A percentile compares a stretch with the other conserved stretches of the same genome.
Conservation (phyloP, 2,113 vertebrate genomes). For the Heloderma charlesbogerti region DNA sequence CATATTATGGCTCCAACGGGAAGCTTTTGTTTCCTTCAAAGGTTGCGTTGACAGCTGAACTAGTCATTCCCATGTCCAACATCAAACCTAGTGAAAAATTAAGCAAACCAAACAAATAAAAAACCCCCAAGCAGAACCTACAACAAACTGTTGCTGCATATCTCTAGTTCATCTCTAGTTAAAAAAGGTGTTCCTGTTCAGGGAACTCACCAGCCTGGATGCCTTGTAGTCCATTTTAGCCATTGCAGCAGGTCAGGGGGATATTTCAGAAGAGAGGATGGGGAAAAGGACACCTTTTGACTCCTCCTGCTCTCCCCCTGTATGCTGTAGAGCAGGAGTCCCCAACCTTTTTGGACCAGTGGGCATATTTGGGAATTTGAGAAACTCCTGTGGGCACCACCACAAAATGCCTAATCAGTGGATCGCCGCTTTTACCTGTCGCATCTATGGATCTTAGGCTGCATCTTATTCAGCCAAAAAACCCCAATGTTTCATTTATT, state of each 20-base stretch:
- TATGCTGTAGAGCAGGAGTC: too few relatives aligned
- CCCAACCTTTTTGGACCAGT: too few relatives aligned
- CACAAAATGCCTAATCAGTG: too few relatives aligned
- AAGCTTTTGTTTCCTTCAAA: constrained; percentile 4
- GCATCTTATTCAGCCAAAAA: too few relatives aligned
- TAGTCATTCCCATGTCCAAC: not conserved
- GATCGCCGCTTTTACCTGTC: too few relatives aligned
- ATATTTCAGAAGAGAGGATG: not conserved
- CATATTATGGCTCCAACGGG: not conserved
- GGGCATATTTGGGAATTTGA: too few relatives aligned
- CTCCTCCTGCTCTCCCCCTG: not conserved
- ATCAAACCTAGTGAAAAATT: not conserved
- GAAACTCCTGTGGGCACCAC: too few relatives aligned
- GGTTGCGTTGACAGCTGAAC: not conserved
- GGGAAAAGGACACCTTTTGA: not conserved
- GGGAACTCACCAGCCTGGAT: not conserved
- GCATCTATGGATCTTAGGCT: too few relatives aligned
- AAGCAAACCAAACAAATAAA: not conserved
- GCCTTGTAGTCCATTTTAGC: not conserved
- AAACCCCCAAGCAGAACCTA: not conserved
- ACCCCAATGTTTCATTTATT: too few relatives aligned
- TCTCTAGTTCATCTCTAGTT: not conserved
- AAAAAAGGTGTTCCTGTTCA: not conserved
- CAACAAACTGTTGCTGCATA: not conserved
- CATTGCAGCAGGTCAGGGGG: not conserved